Conservation (phyloP, 2,113 vertebrate genomes). For the Oryzias curvinotus region DNA sequence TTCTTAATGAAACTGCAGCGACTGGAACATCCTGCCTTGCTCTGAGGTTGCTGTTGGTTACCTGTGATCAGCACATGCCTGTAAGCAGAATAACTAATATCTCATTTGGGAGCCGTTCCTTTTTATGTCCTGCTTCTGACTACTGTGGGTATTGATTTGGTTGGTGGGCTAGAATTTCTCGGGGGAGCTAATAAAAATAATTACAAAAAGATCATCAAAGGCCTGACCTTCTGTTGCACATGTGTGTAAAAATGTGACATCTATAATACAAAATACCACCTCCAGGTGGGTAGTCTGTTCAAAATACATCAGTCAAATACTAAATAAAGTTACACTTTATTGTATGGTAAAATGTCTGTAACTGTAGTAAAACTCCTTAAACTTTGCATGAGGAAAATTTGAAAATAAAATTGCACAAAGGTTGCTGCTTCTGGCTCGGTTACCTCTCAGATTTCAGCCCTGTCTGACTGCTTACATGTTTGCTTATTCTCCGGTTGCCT, state of each 20-base stretch:
- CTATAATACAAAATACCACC: constrained; percentile 50
- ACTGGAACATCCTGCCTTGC: constrained; percentile 46
- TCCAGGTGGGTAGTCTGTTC: constrained; percentile 60
- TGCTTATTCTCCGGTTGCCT: constrained; percentile 58
- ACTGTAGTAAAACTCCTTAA: too few species aligned
- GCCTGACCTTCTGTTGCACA: constrained; percentile 72
- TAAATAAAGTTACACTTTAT: constrained; percentile 3
- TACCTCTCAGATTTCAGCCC: constrained; percentile 57
- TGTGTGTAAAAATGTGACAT: constrained; percentile 74
- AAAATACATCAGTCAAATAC: neutral
- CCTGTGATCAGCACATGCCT: constrained; percentile 64
- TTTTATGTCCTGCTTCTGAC: constrained; percentile 64
- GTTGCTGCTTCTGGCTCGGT: constrained; percentile 54
- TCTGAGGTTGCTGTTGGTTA: constrained; percentile 72
- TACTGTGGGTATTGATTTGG: constrained; percentile 77
- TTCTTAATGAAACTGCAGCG: constrained; percentile 38
- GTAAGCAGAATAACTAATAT: constrained; percentile 73
- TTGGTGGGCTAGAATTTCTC: constrained; percentile 75
- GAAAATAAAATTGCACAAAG: constrained; percentile 43
- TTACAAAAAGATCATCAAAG: constrained; percentile 82
- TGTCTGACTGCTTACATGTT: constrained; percentile 47
- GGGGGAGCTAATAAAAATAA: constrained; percentile 81
- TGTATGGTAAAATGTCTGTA: too few species aligned
- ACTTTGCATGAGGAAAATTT: constrained; percentile 23
- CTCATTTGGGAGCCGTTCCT: constrained; percentile 76